A percentile compares a stretch with the other conserved stretches of the same genome.
Conservation (phyloP, 1,140 invertebrate species). For the Polypedilum pembai region DNA sequence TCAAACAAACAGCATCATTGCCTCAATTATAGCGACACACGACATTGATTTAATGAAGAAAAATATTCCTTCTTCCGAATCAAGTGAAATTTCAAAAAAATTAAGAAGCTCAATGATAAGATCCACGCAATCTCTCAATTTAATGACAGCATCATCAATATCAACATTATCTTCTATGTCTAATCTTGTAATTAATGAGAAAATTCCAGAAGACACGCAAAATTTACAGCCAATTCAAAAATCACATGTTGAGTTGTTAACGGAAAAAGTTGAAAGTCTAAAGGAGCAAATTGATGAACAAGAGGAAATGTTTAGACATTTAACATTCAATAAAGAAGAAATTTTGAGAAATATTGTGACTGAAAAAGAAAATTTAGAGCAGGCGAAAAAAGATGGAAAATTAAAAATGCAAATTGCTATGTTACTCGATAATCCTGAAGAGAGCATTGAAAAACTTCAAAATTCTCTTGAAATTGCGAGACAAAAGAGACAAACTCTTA, state of each 20-base stretch:
- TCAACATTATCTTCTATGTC: not conserved
- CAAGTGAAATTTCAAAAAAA: not conserved
- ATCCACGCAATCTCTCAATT: constrained; percentile 8
- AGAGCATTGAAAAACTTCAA: constrained; percentile 39
- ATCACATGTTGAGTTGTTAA: constrained; percentile 33
- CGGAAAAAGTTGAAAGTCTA: constrained; percentile 36
- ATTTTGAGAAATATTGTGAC: constrained; percentile 28
- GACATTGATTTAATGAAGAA: constrained; percentile 35
- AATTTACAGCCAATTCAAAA: not conserved
- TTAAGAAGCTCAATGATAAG: not conserved
- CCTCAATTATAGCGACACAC: constrained; percentile 41
- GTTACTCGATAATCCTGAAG: constrained; percentile 38
- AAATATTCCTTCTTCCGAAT: not conserved
- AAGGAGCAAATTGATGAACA: constrained; percentile 35
- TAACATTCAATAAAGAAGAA: constrained; percentile 29
- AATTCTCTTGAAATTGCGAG: constrained; percentile 34
- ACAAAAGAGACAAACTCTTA: constrained; percentile 37
- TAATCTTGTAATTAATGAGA: not conserved
- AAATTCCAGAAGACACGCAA: not conserved
- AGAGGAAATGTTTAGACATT: not conserved
- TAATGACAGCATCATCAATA: constrained; percentile 16
- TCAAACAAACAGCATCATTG: constrained; percentile 40
- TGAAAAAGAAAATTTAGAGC: not conserved
- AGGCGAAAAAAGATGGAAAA: constrained; percentile 35
- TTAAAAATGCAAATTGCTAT: constrained; percentile 38